Conservation (phyloP, 2,888 invertebrate species). For the Vanessa cardui region DNA sequence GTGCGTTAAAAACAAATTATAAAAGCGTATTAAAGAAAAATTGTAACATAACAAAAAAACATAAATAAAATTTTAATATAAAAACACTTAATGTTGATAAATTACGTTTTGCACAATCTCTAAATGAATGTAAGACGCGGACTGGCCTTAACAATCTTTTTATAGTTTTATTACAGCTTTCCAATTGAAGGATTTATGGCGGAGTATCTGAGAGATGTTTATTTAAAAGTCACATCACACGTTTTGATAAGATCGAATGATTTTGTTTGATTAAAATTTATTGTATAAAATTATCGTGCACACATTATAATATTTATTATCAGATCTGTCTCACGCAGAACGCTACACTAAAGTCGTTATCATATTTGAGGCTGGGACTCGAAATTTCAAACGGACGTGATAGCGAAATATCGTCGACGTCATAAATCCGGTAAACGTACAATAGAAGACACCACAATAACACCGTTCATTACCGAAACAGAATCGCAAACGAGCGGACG, state of each 20-base stretch:
- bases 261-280: slow-evolving; percentile 9
- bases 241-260: slow-evolving; percentile 12
- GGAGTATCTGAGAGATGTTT: slow-evolving; percentile 14
- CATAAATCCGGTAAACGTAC: not conserved
- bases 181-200: slow-evolving; percentile 16
- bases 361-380: no score
- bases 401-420: not conserved
- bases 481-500: not conserved
- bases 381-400: not conserved
- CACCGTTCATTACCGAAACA: not conserved
- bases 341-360: no score
- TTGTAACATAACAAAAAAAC: no score
- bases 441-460: not conserved
- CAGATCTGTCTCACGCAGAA: not conserved
- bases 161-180: slow-evolving; percentile 17
- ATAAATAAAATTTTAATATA: not conserved
- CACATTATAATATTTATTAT: not conserved
- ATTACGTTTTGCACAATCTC: slow-evolving; percentile 11
- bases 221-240: slow-evolving; percentile 15
- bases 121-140: slow-evolving; percentile 4
- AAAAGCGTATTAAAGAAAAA: no score
- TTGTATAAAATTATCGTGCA: not conserved
- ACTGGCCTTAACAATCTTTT: slow-evolving; percentile 12
- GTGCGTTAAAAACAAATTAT: no score
- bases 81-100: slow-evolving; percentile 7